phyloP scores from a whole-genome alignment of 2,797 vertebrate genomes.

The Epinephelus awoara region DNA sequence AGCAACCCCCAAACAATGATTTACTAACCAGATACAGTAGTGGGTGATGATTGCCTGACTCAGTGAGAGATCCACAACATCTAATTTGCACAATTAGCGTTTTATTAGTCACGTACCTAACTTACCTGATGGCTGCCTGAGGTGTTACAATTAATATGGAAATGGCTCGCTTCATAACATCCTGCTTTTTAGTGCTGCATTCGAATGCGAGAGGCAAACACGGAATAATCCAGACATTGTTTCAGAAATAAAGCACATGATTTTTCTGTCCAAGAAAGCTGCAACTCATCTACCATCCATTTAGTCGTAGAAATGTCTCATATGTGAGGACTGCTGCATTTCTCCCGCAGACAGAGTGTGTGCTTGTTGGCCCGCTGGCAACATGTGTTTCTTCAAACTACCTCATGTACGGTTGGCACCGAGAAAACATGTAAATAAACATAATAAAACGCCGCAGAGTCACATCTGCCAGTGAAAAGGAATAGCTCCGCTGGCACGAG shows the following conservation, averaged over 20 bases:
- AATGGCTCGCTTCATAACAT: slow-evolving; percentile 23
- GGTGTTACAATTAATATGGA: slow-evolving; percentile 45
- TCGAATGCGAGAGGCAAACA: slow-evolving; percentile 16
- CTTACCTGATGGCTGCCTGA: slow-evolving; percentile 48
- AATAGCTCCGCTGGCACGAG: slow-evolving; percentile 69
- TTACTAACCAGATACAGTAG: slow-evolving; percentile 53
- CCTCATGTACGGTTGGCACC: slow-evolving; percentile 60
- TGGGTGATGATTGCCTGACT: slow-evolving; percentile 59
- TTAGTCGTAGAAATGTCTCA: slow-evolving; percentile 31
- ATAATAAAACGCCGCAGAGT: slow-evolving; percentile 77
- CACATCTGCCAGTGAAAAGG: slow-evolving; percentile 81
- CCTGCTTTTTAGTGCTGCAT: slow-evolving; percentile 2
- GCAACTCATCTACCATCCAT: slow-evolving; percentile 57
- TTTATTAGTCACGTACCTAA: slow-evolving; percentile 62
- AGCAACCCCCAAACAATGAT: slow-evolving; percentile 48
- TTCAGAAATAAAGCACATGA: slow-evolving; percentile 15
- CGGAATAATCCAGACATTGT: background rate
- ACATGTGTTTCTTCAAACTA: slow-evolving; percentile 72
- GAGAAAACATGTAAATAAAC: slow-evolving; percentile 81
- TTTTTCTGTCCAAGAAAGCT: slow-evolving; percentile 33
- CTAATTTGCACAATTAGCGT: slow-evolving; percentile 69
- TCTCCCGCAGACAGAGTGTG: slow-evolving; percentile 72
- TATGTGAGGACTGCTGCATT: slow-evolving; percentile 46
- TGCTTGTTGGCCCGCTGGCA: slow-evolving; percentile 57
- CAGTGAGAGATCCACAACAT: slow-evolving; percentile 59